Conservation (phyloP, 2,113 vertebrate genomes). For the Megaleporinus macrocephalus region DNA sequence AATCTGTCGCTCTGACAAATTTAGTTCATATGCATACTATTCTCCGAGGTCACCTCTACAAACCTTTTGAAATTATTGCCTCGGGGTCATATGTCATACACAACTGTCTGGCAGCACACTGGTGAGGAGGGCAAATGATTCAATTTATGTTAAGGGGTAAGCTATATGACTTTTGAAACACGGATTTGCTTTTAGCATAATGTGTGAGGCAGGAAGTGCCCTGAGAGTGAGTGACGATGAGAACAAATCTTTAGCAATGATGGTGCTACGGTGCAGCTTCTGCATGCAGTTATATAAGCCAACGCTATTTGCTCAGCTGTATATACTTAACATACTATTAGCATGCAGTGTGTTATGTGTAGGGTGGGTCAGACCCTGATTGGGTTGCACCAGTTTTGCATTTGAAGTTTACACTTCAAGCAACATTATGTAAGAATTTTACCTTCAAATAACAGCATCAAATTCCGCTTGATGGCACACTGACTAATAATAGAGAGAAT, state of each 20-base stretch:
- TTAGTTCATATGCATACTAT: constrained; percentile 60
- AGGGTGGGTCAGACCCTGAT: neutral
- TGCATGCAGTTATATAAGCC: neutral
- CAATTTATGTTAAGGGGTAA: constrained; percentile 68
- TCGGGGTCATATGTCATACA: constrained; percentile 64
- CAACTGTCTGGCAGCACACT: constrained; percentile 68
- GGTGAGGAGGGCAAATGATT: constrained; percentile 68
- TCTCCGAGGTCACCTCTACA: constrained; percentile 75
- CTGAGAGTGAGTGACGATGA: constrained; percentile 25
- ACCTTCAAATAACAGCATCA: too few species aligned
- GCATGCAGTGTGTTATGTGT: neutral
- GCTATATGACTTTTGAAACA: constrained; percentile 73
- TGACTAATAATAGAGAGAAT: too few species aligned
- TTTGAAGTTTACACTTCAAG: too few species aligned
- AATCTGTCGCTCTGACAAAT: constrained; percentile 66
- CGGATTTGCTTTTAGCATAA: constrained; percentile 81
- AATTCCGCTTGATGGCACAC: too few species aligned
- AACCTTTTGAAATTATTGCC: constrained; percentile 72
- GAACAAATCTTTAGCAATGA: constrained; percentile 59
- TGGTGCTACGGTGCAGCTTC: neutral
- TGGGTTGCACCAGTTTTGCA: too few species aligned
- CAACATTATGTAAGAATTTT: too few species aligned
- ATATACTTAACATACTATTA: neutral
- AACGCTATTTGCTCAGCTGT: neutral
- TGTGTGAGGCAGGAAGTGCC: constrained; percentile 62